A percentile compares a stretch with the other conserved stretches of the same genome.
phyloP scores from a whole-genome alignment of 2,113 vertebrate species.

The Poicephalus gulielmi region DNA sequence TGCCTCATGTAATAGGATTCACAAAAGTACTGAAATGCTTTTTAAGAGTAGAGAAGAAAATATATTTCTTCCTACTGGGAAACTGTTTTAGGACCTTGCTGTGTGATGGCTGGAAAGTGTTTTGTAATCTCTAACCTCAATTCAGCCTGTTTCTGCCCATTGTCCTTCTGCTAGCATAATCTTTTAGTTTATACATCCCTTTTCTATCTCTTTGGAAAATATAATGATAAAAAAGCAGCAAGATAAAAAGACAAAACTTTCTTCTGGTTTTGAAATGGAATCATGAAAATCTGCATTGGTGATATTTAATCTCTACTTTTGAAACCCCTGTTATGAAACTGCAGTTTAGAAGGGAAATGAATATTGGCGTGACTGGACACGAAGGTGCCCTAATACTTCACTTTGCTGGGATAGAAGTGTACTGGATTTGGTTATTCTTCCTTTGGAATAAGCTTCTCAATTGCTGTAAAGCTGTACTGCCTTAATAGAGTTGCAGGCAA shows the following conservation, averaged over 20 bases:
- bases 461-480: neutral
- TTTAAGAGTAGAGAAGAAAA: neutral
- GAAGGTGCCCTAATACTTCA: neutral
- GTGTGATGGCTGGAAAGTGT: neutral
- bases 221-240: neutral
- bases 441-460: neutral
- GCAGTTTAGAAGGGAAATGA: neutral
- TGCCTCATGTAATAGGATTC: neutral
- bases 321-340: neutral
- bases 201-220: neutral
- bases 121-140: neutral
- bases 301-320: neutral
- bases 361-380: neutral
- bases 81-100: neutral
- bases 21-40: neutral
- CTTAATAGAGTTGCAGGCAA: neutral
- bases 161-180: neutral
- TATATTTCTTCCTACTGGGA: neutral
- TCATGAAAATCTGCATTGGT: accelerated
- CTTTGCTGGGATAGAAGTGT: neutral
- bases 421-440: neutral
- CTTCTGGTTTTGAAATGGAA: neutral
- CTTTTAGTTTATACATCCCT: neutral
- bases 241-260: neutral
- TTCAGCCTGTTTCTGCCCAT: neutral